phyloP scores from a whole-genome alignment of 2,888 invertebrate species.

The Poecilus cupreus region DNA sequence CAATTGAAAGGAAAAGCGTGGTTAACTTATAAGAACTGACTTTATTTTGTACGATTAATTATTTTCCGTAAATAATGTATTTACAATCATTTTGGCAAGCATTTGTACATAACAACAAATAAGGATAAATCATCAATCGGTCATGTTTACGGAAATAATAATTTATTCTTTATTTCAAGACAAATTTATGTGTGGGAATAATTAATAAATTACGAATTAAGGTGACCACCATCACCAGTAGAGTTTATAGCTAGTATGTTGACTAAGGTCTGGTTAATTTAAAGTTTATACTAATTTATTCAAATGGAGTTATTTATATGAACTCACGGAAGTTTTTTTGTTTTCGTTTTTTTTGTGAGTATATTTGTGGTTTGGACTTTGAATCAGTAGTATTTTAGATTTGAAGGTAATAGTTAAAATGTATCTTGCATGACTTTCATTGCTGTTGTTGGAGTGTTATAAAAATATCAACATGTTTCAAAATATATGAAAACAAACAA shows the following conservation, averaged over 20 bases:
- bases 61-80: too few relatives aligned
- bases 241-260: slow-evolving; percentile 4
- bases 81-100: too few relatives aligned
- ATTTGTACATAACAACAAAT: too few relatives aligned
- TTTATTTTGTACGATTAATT: too few relatives aligned
- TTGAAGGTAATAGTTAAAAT: slow-evolving; percentile 23
- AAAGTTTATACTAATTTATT: slow-evolving; percentile 23
- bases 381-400: neutral
- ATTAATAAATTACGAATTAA: neutral
- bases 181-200: neutral
- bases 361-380: slow-evolving; percentile 6
- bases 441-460: neutral
- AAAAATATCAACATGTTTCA: neutral
- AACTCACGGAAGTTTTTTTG: neutral
- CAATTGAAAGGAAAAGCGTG: too few relatives aligned
- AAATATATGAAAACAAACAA: too few relatives aligned
- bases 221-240: neutral
- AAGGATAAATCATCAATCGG: too few relatives aligned
- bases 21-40: too few relatives aligned
- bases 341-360: neutral
- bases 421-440: neutral
- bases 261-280: neutral
- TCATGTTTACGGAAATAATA: too few relatives aligned
- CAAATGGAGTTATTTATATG: slow-evolving; percentile 28
- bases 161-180: too few relatives aligned